These are phyloP conservation scores for Melitaea cinxia DNA, from an alignment of 1,140 invertebrate species.

Conservation along the genomic window DNA sequence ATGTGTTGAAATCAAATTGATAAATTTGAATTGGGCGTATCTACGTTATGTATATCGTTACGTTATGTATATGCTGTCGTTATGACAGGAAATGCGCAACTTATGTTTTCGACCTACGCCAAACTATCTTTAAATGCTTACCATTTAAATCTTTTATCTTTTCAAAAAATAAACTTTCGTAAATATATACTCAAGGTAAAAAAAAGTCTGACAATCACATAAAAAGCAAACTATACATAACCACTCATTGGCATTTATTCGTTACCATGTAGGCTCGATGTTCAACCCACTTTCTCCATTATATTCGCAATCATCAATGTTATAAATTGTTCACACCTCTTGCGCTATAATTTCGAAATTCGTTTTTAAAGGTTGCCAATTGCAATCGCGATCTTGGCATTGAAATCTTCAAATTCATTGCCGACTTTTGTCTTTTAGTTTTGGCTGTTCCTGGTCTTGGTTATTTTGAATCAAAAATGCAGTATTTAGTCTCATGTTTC, in stretches of 20 bases:
- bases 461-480: no score
- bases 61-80: no score
- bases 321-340: constrained; percentile 21
- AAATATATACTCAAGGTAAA: background rate
- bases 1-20: background rate
- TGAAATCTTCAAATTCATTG: background rate
- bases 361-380: background rate
- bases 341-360: constrained; percentile 11
- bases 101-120: background rate
- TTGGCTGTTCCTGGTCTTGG: no score
- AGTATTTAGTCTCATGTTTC: no score
- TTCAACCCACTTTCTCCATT: constrained; percentile 29
- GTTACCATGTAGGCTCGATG: constrained; percentile 25
- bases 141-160: background rate
- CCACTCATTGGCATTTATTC: constrained; percentile 2
- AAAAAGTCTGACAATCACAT: constrained; percentile 6
- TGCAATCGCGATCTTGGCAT: background rate
- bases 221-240: background rate
- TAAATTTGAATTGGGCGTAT: no score
- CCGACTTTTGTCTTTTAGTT: no score
- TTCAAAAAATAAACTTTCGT: no score
- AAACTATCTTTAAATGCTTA: background rate
- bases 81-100: background rate
- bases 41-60: no score
- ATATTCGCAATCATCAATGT: constrained; percentile 28